These are phyloP conservation scores for Phyllotreta striolata DNA, from an alignment of 2,888 invertebrate species.

Conservation along the genomic window DNA sequence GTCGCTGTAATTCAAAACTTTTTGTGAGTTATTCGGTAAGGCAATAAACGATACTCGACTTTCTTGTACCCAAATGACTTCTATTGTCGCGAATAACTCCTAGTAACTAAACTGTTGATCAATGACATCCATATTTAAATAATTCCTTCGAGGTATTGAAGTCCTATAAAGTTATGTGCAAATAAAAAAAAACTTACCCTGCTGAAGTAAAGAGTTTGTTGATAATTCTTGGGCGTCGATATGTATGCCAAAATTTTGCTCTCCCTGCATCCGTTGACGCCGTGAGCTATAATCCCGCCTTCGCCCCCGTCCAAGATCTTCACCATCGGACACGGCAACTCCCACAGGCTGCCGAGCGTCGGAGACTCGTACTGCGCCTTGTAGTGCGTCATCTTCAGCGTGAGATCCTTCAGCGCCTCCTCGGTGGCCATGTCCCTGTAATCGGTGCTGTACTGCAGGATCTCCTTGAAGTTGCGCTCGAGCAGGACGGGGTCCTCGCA, in stretches of 20 bases:
- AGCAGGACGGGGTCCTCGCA: slow-evolving; percentile 81
- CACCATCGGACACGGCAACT: slow-evolving; percentile 63
- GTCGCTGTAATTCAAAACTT: too few relatives aligned
- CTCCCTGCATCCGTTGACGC: slow-evolving; percentile 81
- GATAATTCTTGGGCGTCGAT: slow-evolving; percentile 83
- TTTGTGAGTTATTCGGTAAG: too few relatives aligned
- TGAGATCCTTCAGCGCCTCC: slow-evolving; percentile 81
- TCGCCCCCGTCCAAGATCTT: slow-evolving; percentile 68
- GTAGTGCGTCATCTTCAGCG: slow-evolving; percentile 85
- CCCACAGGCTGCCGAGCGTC: slow-evolving; percentile 63
- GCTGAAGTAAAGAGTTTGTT: slow-evolving; percentile 89
- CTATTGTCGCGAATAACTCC: too few relatives aligned
- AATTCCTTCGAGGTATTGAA: background rate
- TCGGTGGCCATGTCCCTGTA: slow-evolving; percentile 82
- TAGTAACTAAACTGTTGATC: slow-evolving; percentile 11
- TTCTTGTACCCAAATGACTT: too few relatives aligned
- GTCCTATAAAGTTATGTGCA: background rate
- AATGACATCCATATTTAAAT: background rate
- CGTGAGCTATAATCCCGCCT: slow-evolving; percentile 74
- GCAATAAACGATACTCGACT: too few relatives aligned
- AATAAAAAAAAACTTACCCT: slow-evolving; percentile 70
- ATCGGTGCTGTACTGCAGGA: slow-evolving; percentile 86
- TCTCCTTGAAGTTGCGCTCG: slow-evolving; percentile 79
- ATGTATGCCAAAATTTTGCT: slow-evolving; percentile 87
- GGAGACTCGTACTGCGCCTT: slow-evolving; percentile 82